Percentiles rank a stretch among this genome's conserved stretches.
Evolutionary conservation across 2,888 invertebrate genomes (phyloP).

Genomic region (Brachyptera risi): DNA sequence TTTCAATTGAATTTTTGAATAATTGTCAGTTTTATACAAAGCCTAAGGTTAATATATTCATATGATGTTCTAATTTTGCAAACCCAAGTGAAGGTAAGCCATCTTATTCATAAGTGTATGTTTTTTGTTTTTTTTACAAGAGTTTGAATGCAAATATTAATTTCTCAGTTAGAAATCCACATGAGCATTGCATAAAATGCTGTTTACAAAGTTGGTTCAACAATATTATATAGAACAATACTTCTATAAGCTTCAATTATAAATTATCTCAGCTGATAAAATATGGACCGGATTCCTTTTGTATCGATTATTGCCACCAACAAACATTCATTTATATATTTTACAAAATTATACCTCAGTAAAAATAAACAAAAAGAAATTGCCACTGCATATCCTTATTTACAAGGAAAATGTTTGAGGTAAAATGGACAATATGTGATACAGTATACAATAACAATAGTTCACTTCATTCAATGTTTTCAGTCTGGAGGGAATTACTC

Average conservation of each 20-base stretch:
- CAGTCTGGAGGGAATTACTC: slow-evolving; percentile 32
- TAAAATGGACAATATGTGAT: background rate
- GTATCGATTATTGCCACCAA: slow-evolving; percentile 34
- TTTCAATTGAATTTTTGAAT: background rate
- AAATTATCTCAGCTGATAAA: slow-evolving; percentile 28
- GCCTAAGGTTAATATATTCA: background rate
- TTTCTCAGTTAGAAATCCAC: background rate
- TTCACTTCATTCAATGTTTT: background rate
- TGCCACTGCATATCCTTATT: slow-evolving; percentile 24
- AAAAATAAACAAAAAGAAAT: slow-evolving; percentile 22
- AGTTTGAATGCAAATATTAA: background rate
- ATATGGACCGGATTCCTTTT: slow-evolving; percentile 33
- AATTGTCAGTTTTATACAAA: background rate
- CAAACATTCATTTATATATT: slow-evolving; percentile 28
- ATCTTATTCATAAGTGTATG: no score
- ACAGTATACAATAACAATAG: background rate
- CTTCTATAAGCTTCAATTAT: slow-evolving; percentile 3
- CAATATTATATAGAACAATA: no score
- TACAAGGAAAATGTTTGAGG: slow-evolving; percentile 11
- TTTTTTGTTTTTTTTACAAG: background rate
- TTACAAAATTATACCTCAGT: slow-evolving; percentile 22
- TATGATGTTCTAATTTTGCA: background rate
- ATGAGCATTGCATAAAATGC: slow-evolving; percentile 12
- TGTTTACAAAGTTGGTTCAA: background rate
- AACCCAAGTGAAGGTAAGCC: background rate